Percentiles rank a stretch among this genome's conserved stretches.
These are phyloP conservation scores for Anthophora plumipes DNA, from an alignment of 2,888 invertebrate species.

Conservation along the genomic window DNA sequence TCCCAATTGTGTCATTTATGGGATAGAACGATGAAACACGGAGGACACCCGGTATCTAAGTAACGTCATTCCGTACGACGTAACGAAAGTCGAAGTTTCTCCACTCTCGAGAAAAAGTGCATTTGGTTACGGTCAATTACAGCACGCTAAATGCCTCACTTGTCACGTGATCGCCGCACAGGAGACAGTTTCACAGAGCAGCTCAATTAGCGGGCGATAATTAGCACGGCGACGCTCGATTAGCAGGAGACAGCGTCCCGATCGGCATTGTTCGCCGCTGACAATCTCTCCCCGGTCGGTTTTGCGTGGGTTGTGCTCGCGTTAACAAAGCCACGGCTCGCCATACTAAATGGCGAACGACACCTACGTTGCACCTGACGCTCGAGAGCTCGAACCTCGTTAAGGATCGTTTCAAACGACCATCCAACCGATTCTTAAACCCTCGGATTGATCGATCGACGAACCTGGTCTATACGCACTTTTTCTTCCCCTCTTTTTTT, in stretches of 20 bases:
- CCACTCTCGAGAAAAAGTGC: neutral
- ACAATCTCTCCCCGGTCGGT: constrained; percentile 74
- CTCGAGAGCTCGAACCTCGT: constrained; percentile 29
- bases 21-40: no score
- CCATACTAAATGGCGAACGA: constrained; percentile 29
- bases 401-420: constrained; percentile 35
- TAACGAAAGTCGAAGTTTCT: no score
- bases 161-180: neutral
- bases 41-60: no score
- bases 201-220: constrained; percentile 80
- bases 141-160: neutral
- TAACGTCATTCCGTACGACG: no score
- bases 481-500: neutral
- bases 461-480: neutral
- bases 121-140: neutral
- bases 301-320: constrained; percentile 53
- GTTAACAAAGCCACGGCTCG: constrained; percentile 55
- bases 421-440: constrained; percentile 26
- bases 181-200: constrained; percentile 23
- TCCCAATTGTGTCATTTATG: no score
- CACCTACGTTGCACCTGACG: constrained; percentile 52
- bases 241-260: constrained; percentile 76
- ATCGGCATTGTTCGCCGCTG: constrained; percentile 73
- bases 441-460: constrained; percentile 34
- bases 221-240: constrained; percentile 80